Percentiles rank a stretch among this genome's conserved stretches.
Conservation (phyloP, 1,140 invertebrate genomes). For the Parapsyche elsis region DNA sequence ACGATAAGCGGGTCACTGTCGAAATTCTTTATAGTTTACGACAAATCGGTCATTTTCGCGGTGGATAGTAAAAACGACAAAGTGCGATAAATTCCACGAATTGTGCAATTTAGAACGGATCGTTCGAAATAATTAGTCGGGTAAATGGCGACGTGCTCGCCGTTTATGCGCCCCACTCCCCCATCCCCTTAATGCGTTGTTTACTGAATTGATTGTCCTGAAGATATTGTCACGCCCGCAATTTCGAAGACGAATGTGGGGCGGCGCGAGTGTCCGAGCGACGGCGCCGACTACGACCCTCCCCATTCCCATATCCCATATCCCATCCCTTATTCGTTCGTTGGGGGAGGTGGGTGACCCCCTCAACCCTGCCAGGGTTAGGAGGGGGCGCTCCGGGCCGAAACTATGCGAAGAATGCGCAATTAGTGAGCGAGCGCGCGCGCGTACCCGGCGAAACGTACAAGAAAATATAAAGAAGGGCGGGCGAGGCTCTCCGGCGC, state of each 20-base stretch:
- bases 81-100: not conserved
- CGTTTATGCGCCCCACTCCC: not conserved
- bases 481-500: constrained; percentile 61
- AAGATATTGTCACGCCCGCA: constrained; percentile 57
- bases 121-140: not conserved
- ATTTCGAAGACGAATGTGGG: constrained; percentile 56
- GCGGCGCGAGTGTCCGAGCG: constrained; percentile 50
- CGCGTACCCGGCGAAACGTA: constrained; percentile 66
- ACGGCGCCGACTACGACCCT: constrained; percentile 13
- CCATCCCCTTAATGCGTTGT: constrained; percentile 34
- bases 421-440: constrained; percentile 82
- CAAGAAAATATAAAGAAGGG: constrained; percentile 76
- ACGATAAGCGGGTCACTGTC: no score
- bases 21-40: no score
- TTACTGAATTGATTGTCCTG: constrained; percentile 41
- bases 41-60: no score
- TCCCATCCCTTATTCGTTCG: not conserved
- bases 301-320: constrained; percentile 56
- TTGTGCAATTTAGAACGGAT: not conserved
- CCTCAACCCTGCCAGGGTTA: constrained; percentile 57
- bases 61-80: no score
- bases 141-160: not conserved
- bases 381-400: constrained; percentile 73
- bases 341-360: not conserved
- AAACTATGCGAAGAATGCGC: constrained; percentile 92